phyloP scores from a whole-genome alignment of 35 echinoderm and acorn worm species.

The Heliocidaris erythrogramma region DNA sequence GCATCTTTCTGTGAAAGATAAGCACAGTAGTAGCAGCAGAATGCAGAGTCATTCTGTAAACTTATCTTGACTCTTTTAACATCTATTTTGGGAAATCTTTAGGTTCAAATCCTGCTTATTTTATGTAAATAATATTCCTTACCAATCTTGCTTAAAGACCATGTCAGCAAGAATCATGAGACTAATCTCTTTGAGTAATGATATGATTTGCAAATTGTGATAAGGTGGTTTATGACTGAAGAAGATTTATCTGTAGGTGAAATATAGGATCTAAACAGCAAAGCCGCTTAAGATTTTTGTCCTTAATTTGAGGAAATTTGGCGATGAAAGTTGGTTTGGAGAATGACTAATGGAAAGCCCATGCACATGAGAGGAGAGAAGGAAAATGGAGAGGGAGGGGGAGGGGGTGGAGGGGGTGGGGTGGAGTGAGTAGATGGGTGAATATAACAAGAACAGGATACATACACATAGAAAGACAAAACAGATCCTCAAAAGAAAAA shows the following conservation, averaged over 20 bases:
- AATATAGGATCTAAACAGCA: not conserved
- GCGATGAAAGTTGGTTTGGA: not conserved
- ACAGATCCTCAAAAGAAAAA: no score
- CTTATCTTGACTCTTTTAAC: not conserved
- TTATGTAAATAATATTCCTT: not conserved
- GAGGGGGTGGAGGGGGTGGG: no score
- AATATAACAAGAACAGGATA: no score
- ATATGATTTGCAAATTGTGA: not conserved
- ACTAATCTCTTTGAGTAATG: not conserved
- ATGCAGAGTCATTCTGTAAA: not conserved
- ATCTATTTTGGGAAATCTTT: not conserved
- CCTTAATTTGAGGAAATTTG: not conserved
- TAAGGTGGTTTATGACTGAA: not conserved
- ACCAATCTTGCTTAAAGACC: not conserved
- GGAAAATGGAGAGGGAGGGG: not conserved
- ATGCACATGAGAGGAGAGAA: not conserved
- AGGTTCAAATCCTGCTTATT: not conserved
- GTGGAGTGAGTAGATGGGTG: no score
- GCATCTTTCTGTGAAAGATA: conserved; percentile 1
- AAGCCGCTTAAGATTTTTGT: not conserved
- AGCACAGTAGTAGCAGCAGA: not conserved
- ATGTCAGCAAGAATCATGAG: not conserved
- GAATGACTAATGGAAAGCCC: not conserved
- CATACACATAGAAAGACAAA: no score
- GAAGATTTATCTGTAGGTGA: not conserved